Evolutionary conservation across 2,113 vertebrate genomes (phyloP).

Genomic region (Cyanistes caeruleus): DNA sequence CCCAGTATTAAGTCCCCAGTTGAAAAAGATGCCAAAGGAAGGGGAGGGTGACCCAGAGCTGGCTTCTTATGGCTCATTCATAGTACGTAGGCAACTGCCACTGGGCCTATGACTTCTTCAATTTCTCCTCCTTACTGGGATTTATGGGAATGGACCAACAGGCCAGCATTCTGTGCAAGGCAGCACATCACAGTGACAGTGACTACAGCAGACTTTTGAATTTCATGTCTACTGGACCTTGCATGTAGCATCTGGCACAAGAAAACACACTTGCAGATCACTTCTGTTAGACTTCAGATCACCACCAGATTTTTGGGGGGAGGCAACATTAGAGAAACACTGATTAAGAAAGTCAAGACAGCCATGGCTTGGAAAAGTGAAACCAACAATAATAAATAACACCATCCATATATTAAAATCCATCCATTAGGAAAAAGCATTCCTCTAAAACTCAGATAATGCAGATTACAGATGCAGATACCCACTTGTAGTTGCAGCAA

Average conservation of each 20-base stretch:
- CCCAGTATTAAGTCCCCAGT: neutral
- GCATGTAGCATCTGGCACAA: neutral
- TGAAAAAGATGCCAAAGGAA: neutral
- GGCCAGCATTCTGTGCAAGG: neutral
- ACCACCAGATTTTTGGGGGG: neutral
- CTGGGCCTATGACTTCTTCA: neutral
- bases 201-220: neutral
- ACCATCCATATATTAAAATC: neutral
- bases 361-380: neutral
- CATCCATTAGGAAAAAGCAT: neutral
- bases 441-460: neutral
- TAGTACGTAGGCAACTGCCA: accelerated
- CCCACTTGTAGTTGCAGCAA: neutral
- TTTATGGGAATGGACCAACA: neutral
- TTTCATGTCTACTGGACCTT: neutral
- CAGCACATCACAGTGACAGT: neutral
- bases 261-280: neutral
- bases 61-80: neutral
- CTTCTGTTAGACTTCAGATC: neutral
- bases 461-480: neutral
- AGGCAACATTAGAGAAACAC: neutral
- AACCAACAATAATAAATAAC: neutral
- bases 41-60: neutral
- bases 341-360: neutral
- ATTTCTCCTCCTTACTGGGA: neutral